Evolutionary conservation across 2,113 vertebrate species (phyloP), one percentile per base, ranked within the genome.

Genomic region (Turdus rufiventris): DNA sequence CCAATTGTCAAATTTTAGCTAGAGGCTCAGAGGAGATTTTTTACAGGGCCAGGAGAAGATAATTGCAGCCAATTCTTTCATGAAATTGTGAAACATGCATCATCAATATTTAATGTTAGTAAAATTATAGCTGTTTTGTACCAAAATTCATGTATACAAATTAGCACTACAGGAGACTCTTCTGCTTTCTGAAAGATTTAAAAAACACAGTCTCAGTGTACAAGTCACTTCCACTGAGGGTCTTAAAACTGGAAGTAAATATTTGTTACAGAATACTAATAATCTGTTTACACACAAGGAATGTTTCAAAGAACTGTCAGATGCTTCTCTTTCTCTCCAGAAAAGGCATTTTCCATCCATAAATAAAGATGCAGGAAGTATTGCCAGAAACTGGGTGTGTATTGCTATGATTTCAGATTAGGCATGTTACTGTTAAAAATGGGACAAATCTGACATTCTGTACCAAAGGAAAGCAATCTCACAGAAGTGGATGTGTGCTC

Each of bases 81-180:
- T 51, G 54, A 48, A 68, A 62, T 70, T 80, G 25, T 58, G 81
- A 82, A 97, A 88, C 43, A 92, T 42, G 67, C 18, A 84, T 61
- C 48, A 91, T 80, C 71, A 97, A 96, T 94, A 93, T 81, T 93
- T 94, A 89, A 97, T 89, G 33, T 36, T 51, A 65, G 72, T 65
- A 79, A 96, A 96, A 79, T 51, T 89, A 85, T 24, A 84, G 61
- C 31, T 92, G 11, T 60, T 96, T 95, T 91, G 68, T 74, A 75
- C 88, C 62, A 90, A 96, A 80, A 84, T 62, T 42, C 48, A 77
- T 40, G 74, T 81, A 62, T 63, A 81, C 67, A 88, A 94, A 96
- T 94, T 85, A 92, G 38, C 65, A 91, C 29, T 70, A 60, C 71
- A 91, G 66, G 42, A 89, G 43, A 79, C 50, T 82, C 53, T 51